phyloP scores from a whole-genome alignment of 2,113 vertebrate species.

The Proterorhinus semilunaris region DNA sequence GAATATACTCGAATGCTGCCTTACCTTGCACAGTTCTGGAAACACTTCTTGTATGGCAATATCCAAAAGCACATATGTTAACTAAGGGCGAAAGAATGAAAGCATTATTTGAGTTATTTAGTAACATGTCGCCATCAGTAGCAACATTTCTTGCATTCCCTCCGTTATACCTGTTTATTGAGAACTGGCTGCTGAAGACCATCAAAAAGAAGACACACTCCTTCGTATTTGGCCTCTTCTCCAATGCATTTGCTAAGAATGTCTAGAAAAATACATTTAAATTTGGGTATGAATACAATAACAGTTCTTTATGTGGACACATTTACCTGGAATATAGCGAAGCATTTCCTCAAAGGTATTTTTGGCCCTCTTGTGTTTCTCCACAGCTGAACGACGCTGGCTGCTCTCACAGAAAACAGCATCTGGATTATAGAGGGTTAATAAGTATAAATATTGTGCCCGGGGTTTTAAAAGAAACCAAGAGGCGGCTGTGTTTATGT shows the following conservation, averaged over 20 bases:
- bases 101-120: background rate
- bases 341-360: slow-evolving; percentile 95
- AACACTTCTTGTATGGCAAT: slow-evolving; percentile 92
- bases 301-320: background rate
- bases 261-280: slow-evolving; percentile 71
- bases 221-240: slow-evolving; percentile 91
- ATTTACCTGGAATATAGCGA: slow-evolving; percentile 91
- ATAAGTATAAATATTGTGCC: background rate
- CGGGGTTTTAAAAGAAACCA: background rate
- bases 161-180: slow-evolving; percentile 89
- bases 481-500: too few species aligned
- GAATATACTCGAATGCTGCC: background rate
- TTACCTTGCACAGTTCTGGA: slow-evolving; percentile 92
- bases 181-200: slow-evolving; percentile 94
- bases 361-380: slow-evolving; percentile 89
- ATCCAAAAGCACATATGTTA: slow-evolving; percentile 94
- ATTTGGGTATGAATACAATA: background rate
- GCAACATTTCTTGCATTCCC: background rate
- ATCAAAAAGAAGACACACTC: slow-evolving; percentile 89
- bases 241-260: slow-evolving; percentile 91
- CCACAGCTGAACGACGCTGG: slow-evolving; percentile 80
- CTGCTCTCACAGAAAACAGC: slow-evolving; percentile 94
- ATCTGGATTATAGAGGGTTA: slow-evolving; percentile 73
- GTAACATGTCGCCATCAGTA: background rate
- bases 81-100: slow-evolving; percentile 66